These are phyloP conservation scores for Strigamia crassipes DNA, from an alignment of 2,888 invertebrate species.

Conservation along the genomic window DNA sequence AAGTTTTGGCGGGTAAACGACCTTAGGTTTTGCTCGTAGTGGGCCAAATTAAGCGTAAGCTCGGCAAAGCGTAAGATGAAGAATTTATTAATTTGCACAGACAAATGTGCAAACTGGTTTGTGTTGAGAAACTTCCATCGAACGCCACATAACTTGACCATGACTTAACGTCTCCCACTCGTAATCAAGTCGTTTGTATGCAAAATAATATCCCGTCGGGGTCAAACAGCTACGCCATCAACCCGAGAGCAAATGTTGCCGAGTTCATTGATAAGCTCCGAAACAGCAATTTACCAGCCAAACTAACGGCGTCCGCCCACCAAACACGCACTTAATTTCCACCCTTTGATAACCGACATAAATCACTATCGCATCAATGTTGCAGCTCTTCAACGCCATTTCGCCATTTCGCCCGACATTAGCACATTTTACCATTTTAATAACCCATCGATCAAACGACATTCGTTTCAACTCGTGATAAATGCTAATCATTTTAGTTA, in stretches of 20 bases:
- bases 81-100: conserved; percentile 21
- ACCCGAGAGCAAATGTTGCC: neutral
- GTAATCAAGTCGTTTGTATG: conserved; percentile 7
- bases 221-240: conserved; percentile 16
- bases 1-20: conserved; percentile 1
- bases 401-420: neutral
- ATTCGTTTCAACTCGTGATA: neutral
- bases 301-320: neutral
- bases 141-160: neutral
- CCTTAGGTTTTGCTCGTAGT: too few relatives aligned
- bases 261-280: conserved; percentile 1
- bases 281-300: neutral
- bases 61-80: too few relatives aligned
- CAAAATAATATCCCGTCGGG: neutral
- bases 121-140: neutral
- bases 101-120: neutral
- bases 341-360: neutral
- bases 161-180: conserved; percentile 1
- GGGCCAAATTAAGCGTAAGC: too few relatives aligned
- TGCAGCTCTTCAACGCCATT: neutral
- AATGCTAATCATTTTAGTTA: too few relatives aligned
- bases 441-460: neutral
- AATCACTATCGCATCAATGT: neutral
- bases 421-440: neutral
- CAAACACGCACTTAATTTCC: conserved; percentile 7